Evolutionary conservation across 2,797 vertebrate genomes (phyloP), one percentile per base, ranked within the genome.

Genomic region (Setipinna tenuifilis): DNA sequence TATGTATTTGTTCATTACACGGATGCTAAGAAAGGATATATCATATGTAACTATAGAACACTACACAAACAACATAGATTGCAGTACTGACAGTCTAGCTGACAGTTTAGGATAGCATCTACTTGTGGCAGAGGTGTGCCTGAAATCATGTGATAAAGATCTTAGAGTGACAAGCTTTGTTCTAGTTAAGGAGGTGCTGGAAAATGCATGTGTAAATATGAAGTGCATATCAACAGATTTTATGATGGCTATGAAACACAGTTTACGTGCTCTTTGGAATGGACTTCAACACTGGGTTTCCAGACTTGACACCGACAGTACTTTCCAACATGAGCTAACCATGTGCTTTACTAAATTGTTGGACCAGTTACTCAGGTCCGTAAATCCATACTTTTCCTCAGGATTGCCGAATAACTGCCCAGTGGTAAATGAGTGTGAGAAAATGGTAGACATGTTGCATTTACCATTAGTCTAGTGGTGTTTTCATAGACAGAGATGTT

Each of bases 401-500:
- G 19, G 58, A 2, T 21, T 59, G 5, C 0, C 3, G 19, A 21
- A 19, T 59, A 19, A 19, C 58, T 59, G 58, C 21, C 17, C 5
- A 16, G 14, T 75, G 31, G 31, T 16, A 17, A 35, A 17, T 3
- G 10, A 1, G 14, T 6, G 28, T 35, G 68, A 6, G 31, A 75
- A 28, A 5, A 6, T 54, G 50, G 50, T 54, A 10, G 14, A 54
- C 50, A 14, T 54, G 50, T 54, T 54, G 14, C 9, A 54, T 9
- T 54, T 54, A 54, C 50, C 50, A 54, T 54, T 54, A 3, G 9
- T 14, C 50, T 54, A 7, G 50, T 54, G 2, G 50, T 54, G 50
- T 54, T 54, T 54, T 54, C 50, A 54, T 54, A 83, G 61, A 95
- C 83, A 2, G 91, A 93, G 17, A 96, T 86, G 59, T 90, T 90